A percentile compares a stretch with the other conserved stretches of the same genome.
These are phyloP conservation scores for Galerucella calmariensis DNA, from an alignment of 2,888 invertebrate genomes.

Conservation along the genomic window DNA sequence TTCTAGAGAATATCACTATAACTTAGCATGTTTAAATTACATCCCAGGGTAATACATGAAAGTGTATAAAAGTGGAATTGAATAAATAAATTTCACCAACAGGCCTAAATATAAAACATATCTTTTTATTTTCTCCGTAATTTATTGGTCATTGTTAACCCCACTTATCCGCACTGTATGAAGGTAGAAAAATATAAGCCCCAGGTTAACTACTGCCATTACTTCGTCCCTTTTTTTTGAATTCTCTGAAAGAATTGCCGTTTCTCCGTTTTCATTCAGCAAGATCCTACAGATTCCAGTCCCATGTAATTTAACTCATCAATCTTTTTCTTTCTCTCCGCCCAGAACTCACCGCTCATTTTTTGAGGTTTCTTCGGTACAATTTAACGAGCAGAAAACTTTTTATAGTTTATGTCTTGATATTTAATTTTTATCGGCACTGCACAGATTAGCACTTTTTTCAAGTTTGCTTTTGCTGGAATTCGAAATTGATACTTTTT, in stretches of 20 bases:
- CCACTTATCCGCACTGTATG: neutral
- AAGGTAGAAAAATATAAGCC: neutral
- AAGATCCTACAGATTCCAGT: neutral
- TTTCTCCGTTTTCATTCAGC: slow-evolving; percentile 1
- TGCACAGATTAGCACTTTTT: neutral
- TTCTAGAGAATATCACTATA: too few relatives aligned
- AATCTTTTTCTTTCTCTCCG: slow-evolving; percentile 7
- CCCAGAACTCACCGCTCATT: slow-evolving; percentile 3
- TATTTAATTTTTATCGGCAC: neutral
- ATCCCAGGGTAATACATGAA: too few relatives aligned
- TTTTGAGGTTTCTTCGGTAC: slow-evolving; percentile 1
- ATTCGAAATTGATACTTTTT: neutral
- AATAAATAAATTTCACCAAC: neutral
- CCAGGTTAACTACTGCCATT: neutral
- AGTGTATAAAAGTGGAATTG: neutral
- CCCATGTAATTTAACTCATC: slow-evolving; percentile 10
- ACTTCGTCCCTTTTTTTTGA: neutral
- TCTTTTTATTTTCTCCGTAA: neutral
- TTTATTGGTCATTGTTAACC: neutral
- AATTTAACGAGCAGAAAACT: neutral
- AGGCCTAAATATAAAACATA: neutral
- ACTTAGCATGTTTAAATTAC: too few relatives aligned
- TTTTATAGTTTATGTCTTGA: neutral
- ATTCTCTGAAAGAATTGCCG: neutral
- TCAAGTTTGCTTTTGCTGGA: neutral